phyloP scores from a whole-genome alignment of 2,113 vertebrate genomes.

The Bettongia penicillata region DNA sequence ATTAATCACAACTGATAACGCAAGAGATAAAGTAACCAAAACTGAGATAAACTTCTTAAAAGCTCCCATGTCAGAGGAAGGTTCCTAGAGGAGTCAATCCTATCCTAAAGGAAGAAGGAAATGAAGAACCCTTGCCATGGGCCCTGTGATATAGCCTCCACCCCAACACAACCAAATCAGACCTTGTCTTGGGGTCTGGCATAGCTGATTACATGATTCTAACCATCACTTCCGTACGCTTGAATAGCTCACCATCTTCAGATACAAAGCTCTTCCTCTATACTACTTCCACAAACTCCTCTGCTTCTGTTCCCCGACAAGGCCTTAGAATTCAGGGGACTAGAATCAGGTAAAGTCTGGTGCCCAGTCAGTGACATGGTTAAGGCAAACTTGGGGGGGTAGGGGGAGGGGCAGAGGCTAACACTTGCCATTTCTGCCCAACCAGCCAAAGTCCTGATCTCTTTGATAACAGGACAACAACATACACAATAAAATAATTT shows the following conservation, averaged over 20 bases:
- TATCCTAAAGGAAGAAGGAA: not conserved
- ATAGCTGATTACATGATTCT: not conserved
- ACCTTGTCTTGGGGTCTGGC: not conserved
- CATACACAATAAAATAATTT: not conserved
- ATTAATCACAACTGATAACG: not conserved
- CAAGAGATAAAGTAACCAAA: not conserved
- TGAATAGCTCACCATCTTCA: not conserved
- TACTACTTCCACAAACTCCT: not conserved
- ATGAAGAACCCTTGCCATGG: not conserved
- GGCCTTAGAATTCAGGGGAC: not conserved
- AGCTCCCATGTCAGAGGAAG: not conserved
- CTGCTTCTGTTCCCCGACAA: not conserved
- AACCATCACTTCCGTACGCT: not conserved
- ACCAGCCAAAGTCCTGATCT: not conserved
- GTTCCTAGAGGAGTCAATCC: not conserved
- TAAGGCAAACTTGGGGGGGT: not conserved
- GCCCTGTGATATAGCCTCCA: not conserved
- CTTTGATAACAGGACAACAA: not conserved
- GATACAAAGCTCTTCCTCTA: not conserved
- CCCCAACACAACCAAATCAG: not conserved
- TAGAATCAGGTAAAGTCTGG: not conserved
- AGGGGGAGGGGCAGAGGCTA: not conserved
- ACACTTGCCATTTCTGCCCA: not conserved
- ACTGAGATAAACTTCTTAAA: not conserved
- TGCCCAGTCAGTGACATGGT: not conserved